Conservation (phyloP, 2,797 vertebrate species). For the Tapera naevia region DNA sequence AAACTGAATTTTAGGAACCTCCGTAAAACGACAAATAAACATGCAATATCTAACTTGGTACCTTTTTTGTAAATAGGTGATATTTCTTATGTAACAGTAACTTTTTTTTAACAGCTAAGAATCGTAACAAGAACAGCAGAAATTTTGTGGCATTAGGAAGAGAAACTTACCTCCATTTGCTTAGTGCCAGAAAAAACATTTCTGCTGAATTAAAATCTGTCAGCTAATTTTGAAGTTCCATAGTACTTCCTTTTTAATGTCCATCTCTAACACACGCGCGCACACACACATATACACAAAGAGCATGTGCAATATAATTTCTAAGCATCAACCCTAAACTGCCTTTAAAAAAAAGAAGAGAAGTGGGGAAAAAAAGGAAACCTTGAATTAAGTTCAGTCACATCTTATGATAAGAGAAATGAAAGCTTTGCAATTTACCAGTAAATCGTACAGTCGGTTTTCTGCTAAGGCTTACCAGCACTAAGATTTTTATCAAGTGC, state of each 20-base stretch:
- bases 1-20: neutral
- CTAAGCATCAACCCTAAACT: neutral
- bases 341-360: neutral
- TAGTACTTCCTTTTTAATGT: neutral
- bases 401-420: neutral
- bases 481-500: neutral
- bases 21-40: neutral
- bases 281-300: too few relatives aligned
- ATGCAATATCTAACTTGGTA: rapidly evolving
- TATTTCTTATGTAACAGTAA: neutral
- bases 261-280: neutral
- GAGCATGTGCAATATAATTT: neutral
- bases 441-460: neutral
- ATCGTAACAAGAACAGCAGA: neutral
- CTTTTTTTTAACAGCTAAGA: neutral
- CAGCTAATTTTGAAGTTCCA: neutral
- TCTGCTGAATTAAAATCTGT: neutral
- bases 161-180: conserved; percentile 41
- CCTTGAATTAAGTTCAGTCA: neutral
- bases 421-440: neutral
- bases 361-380: too few relatives aligned
- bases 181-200: conserved; percentile 5
- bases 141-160: neutral
- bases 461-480: neutral
- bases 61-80: neutral